Percentiles rank a stretch among this genome's conserved stretches.
phyloP scores from a whole-genome alignment of 2,113 vertebrate genomes.

The Dolichotis patagonum region DNA sequence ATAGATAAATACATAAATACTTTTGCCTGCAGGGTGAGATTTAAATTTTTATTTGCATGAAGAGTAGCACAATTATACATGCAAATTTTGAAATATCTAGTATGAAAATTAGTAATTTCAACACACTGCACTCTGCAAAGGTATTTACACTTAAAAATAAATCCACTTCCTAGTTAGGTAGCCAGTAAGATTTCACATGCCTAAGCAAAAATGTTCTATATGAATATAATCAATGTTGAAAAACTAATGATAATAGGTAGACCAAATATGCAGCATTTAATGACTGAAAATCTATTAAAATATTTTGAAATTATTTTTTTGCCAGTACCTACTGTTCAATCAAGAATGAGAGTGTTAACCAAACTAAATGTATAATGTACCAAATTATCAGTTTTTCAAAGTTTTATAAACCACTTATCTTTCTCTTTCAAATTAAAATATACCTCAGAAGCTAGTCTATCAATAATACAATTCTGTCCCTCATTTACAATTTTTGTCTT shows the following conservation, averaged over 20 bases:
- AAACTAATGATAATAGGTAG: conserved; percentile 55
- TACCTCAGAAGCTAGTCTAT: neutral
- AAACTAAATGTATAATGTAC: neutral
- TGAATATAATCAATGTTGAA: conserved; percentile 73
- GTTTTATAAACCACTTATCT: neutral
- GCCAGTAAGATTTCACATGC: conserved; percentile 72
- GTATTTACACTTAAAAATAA: conserved; percentile 81
- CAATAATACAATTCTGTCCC: neutral
- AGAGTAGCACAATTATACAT: conserved; percentile 73
- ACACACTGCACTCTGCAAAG: conserved; percentile 24
- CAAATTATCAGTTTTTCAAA: neutral
- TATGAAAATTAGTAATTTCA: conserved; percentile 77
- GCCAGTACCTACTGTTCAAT: neutral
- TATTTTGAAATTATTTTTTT: conserved; percentile 46
- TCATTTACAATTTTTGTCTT: neutral
- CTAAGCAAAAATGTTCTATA: conserved; percentile 67
- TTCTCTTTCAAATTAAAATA: neutral
- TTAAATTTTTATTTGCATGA: conserved; percentile 69
- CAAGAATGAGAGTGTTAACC: neutral
- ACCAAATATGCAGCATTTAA: conserved; percentile 52
- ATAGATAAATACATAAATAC: conserved; percentile 67
- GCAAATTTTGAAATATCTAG: conserved; percentile 77
- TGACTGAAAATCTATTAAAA: conserved; percentile 8
- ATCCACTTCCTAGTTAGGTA: conserved; percentile 71
- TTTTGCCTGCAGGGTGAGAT: conserved; percentile 58